Evolutionary conservation across 2,888 invertebrate species (phyloP).

Genomic region (Phortica magna): DNA sequence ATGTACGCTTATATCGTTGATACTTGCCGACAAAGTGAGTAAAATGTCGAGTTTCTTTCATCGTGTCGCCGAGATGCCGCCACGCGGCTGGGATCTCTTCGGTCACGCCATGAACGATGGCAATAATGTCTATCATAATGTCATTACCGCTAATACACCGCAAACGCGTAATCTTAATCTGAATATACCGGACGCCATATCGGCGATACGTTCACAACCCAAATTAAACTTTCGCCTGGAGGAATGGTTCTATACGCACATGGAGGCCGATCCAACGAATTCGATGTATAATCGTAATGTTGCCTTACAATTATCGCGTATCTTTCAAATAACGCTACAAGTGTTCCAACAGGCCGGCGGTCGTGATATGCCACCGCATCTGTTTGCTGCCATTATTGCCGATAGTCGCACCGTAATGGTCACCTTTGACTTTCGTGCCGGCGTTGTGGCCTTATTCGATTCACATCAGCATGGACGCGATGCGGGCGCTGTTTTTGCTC

Average conservation of each 20-base stretch:
- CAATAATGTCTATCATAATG: conserved; percentile 80
- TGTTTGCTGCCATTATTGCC: conserved; percentile 72
- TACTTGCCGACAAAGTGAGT: conserved; percentile 79
- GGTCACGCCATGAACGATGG: conserved; percentile 81
- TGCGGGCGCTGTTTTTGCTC: conserved; percentile 71
- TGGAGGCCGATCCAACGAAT: conserved; percentile 66
- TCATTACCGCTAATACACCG: conserved; percentile 72
- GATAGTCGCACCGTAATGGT: conserved; percentile 73
- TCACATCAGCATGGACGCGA: conserved; percentile 71
- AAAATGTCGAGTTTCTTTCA: conserved; percentile 60
- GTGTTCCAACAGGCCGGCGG: conserved; percentile 58
- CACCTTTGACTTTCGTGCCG: conserved; percentile 66
- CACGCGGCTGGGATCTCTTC: conserved; percentile 78
- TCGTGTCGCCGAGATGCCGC: conserved; percentile 61
- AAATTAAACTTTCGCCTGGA: conserved; percentile 65
- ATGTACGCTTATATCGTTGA: conserved; percentile 81
- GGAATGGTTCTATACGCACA: conserved; percentile 74
- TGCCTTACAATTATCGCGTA: conserved; percentile 63
- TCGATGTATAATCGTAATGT: conserved; percentile 64
- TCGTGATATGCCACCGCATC: conserved; percentile 49
- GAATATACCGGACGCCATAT: conserved; percentile 80
- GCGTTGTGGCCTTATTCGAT: conserved; percentile 69
- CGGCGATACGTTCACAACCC: conserved; percentile 74
- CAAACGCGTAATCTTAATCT: conserved; percentile 78
- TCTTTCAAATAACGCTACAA: conserved; percentile 67